phyloP scores from a whole-genome alignment of 2,113 vertebrate species.

The Alectura lathami region DNA sequence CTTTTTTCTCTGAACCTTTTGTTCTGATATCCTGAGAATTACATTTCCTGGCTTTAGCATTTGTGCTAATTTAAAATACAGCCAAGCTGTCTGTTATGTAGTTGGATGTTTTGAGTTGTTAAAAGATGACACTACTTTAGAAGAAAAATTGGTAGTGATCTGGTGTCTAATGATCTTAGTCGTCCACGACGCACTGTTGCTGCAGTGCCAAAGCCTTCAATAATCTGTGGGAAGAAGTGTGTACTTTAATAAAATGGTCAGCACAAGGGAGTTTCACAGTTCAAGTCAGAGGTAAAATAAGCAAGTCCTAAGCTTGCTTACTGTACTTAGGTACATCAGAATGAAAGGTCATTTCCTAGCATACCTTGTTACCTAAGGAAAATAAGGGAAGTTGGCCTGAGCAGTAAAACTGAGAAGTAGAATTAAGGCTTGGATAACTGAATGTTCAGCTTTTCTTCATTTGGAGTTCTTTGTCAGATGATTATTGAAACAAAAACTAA shows the following conservation, averaged over 20 bases:
- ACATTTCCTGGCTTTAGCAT: conserved; percentile 66
- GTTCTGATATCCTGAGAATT: conserved; percentile 60
- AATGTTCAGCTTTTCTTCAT: neutral
- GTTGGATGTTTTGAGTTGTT: conserved; percentile 56
- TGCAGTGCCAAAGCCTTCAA: neutral
- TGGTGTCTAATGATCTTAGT: neutral
- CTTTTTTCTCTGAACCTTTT: conserved; percentile 70
- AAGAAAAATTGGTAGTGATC: conserved; percentile 16
- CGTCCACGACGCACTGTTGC: neutral
- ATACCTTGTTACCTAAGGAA: neutral
- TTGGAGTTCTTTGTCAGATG: neutral
- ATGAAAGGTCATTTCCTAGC: neutral
- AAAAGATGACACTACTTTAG: conserved; percentile 17
- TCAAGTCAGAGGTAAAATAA: neutral
- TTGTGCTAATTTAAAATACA: conserved; percentile 58
- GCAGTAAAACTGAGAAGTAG: neutral
- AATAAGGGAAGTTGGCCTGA: neutral
- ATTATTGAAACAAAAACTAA: neutral
- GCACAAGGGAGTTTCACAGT: neutral
- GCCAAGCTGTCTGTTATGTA: conserved; percentile 46
- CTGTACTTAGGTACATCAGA: neutral
- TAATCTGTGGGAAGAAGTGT: neutral
- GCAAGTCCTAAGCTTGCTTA: neutral
- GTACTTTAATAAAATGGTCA: neutral
- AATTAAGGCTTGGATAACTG: neutral